Evolutionary conservation across 2,113 vertebrate species (phyloP), one percentile per base, ranked within the genome.

Genomic region (Brachionichthys hirsutus): DNA sequence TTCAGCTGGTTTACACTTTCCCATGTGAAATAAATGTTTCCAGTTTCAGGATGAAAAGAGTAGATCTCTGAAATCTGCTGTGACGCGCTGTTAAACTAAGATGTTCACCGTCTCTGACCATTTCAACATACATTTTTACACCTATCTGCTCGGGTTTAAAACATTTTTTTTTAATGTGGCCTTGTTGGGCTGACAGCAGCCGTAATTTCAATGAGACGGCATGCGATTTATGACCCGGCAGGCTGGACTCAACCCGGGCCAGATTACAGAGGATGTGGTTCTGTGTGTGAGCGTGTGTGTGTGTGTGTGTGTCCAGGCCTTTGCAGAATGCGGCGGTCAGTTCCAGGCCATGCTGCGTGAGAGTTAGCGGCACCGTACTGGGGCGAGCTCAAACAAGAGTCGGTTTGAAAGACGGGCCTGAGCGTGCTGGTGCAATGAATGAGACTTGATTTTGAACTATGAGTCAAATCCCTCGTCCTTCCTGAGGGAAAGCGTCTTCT

Each of bases 151-250:
- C 20, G 61, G 36, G 58, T 48, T 72, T 38, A n/a, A n/a, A n/a
- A n/a, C n/a, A n/a, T 30, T 30, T 30, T 30, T 30, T 30, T 30
- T 58, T 48, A 46, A 61, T 51, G 13, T 42, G 65, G 70, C 67
- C 66, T 14, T 58, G 68, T 54, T 6, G 12, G 63, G 60, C 64
- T 66, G 80, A 80, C 72, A 76, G 71, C 63, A 50, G 77, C 74
- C 78, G 52, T 44, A 12, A 80, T 61, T 75, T 77, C 73, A 67
- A 30, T n/a, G 56, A 70, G 77, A 70, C 68, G 10, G 60, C 82
- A 79, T 57, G 70, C 78, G 44, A 85, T 87, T 85, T 82, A 81
- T 67, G 78, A 81, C 62, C 78, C 79, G 75, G 78, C 84, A 72
- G 38, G 49, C 60, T 73, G 70, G 75, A 68, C 70, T 73, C 62